A percentile compares a stretch with the other conserved stretches of the same genome.
phyloP scores from a whole-genome alignment of 2,888 invertebrate genomes.

The Isoperla grammatica region DNA sequence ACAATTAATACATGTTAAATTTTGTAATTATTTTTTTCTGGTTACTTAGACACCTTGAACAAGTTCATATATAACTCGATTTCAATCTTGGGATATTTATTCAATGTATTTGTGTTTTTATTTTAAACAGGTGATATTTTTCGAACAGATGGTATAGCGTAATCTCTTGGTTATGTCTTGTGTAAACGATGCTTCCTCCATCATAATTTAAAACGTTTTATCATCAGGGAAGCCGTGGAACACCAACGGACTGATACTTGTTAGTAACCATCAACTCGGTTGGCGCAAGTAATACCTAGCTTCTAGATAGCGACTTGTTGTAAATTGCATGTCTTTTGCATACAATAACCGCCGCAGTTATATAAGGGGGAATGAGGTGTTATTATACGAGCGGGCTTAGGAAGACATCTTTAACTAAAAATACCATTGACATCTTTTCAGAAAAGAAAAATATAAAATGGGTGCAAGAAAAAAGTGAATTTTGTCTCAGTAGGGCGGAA shows the following conservation, averaged over 20 bases:
- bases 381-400: background rate
- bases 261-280: no score
- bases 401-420: slow-evolving; percentile 12
- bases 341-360: slow-evolving; percentile 22
- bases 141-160: slow-evolving; percentile 4
- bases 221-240: slow-evolving; percentile 17
- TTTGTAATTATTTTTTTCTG: no score
- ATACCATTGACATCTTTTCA: background rate
- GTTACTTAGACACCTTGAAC: no score
- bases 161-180: slow-evolving; percentile 22
- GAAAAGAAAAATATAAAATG: slow-evolving; percentile 2
- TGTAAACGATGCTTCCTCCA: slow-evolving; percentile 23
- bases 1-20: no score
- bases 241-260: background rate
- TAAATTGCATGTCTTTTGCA: slow-evolving; percentile 22
- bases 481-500: no score
- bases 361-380: slow-evolving; percentile 20
- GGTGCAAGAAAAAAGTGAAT: background rate
- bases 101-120: no score
- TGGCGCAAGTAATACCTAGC: slow-evolving; percentile 16
- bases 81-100: no score
- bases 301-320: slow-evolving; percentile 17
- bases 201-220: slow-evolving; percentile 27
- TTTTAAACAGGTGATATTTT: background rate
- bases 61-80: no score